Percentiles rank a stretch among this genome's conserved stretches.
Evolutionary conservation across 2,888 invertebrate species (phyloP).

Genomic region (Seira sanloemensis): DNA sequence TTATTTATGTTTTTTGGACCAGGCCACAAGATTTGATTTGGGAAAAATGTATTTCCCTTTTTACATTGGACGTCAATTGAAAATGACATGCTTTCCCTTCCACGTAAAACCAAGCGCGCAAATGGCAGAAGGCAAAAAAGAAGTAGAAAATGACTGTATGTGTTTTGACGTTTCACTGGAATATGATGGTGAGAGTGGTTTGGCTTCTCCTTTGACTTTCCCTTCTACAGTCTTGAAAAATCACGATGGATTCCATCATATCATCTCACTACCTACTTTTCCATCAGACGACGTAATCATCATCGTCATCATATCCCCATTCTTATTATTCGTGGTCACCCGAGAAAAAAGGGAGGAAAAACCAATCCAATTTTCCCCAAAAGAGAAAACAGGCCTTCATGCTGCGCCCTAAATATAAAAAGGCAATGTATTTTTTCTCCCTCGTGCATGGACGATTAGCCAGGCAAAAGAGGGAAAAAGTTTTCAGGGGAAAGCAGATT

Average conservation of each 20-base stretch:
- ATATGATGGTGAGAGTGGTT: not conserved
- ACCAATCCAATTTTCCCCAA: slow-evolving; percentile 53
- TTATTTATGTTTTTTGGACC: too few species aligned
- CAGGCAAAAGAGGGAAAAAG: slow-evolving; percentile 33
- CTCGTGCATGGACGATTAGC: slow-evolving; percentile 64
- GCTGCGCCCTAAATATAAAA: not conserved
- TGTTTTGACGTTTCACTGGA: not conserved
- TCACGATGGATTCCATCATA: not conserved
- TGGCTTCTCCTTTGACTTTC: slow-evolving; percentile 26
- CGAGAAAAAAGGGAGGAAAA: too few species aligned
- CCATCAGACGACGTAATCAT: slow-evolving; percentile 7
- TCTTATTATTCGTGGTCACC: slow-evolving; percentile 48
- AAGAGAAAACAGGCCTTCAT: slow-evolving; percentile 25
- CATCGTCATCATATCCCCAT: slow-evolving; percentile 29
- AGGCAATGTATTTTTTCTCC: not conserved
- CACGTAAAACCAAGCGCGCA: too few species aligned
- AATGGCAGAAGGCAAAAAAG: too few species aligned
- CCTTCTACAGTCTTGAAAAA: not conserved
- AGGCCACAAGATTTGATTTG: slow-evolving; percentile 3
- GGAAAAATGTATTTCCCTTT: not conserved
- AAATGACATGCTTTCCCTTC: slow-evolving; percentile 52
- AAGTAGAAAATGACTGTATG: too few species aligned
- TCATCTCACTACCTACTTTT: not conserved
- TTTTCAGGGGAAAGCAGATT: not conserved
- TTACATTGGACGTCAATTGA: slow-evolving; percentile 31